A percentile compares a stretch with the other conserved stretches of the same genome.
Conservation (phyloP, 2,888 invertebrate species). For the Pristionchus entomophagus region DNA sequence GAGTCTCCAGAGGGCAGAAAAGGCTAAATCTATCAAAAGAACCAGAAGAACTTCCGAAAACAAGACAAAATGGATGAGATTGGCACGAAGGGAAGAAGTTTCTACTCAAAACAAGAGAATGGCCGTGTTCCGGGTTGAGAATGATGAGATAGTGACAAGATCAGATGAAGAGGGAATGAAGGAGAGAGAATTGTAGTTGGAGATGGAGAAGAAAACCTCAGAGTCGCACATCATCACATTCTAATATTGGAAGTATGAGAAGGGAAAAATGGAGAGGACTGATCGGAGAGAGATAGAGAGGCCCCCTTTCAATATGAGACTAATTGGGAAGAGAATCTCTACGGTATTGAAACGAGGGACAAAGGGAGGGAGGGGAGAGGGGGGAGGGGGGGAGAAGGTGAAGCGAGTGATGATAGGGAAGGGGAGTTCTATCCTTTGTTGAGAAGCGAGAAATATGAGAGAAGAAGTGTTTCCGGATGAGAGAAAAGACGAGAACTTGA, state of each 20-base stretch:
- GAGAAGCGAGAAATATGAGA: not conserved
- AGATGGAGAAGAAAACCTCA: not conserved
- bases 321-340: not conserved
- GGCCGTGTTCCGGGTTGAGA: not conserved
- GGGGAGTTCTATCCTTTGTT: conserved; percentile 27
- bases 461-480: conserved; percentile 17
- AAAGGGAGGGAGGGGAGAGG: conserved; percentile 2
- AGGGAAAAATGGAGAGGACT: not conserved
- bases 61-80: not conserved
- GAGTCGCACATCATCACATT: conserved; percentile 8
- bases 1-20: not conserved
- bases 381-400: conserved; percentile 7
- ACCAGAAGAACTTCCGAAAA: conserved; percentile 18
- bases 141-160: not conserved
- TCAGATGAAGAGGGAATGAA: not conserved
- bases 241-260: conserved; percentile 15
- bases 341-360: not conserved
- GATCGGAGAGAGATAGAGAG: not conserved
- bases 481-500: not conserved
- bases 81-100: not conserved
- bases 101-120: not conserved
- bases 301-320: not conserved
- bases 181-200: not conserved
- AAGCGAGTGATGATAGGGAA: not conserved
- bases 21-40: too few relatives aligned